Conservation (phyloP, 2,797 vertebrate species). For the Silurus aristotelis region DNA sequence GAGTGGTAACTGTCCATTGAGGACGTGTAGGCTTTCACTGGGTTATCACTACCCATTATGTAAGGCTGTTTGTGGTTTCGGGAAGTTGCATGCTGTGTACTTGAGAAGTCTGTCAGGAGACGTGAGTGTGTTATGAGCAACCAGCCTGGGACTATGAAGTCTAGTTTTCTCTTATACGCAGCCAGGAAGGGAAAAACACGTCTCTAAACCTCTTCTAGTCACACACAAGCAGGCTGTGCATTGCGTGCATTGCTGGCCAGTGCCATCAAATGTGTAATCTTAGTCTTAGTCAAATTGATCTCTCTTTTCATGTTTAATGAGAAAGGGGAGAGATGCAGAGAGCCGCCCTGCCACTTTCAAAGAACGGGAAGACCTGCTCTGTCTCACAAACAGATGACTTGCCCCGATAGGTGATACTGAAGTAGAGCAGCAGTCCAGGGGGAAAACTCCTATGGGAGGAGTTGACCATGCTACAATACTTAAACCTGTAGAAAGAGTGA, state of each 20-base stretch:
- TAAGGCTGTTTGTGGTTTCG: conserved; percentile 53
- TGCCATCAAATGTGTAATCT: conserved; percentile 77
- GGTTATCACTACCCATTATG: conserved; percentile 55
- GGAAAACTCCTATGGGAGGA: conserved; percentile 66
- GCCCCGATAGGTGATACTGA: conserved; percentile 87
- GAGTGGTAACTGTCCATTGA: conserved; percentile 47
- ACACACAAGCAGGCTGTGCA: not conserved
- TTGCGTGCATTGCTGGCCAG: conserved; percentile 49
- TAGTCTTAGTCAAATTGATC: conserved; percentile 82
- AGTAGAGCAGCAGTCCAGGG: conserved; percentile 77
- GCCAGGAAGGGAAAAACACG: conserved; percentile 28
- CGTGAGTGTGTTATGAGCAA: conserved; percentile 33
- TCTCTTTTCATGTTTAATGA: conserved; percentile 91
- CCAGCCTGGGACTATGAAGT: conserved; percentile 25
- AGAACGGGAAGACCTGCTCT: conserved; percentile 82
- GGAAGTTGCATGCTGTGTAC: conserved; percentile 38
- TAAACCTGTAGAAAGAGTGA: conserved; percentile 5
- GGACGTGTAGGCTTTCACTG: conserved; percentile 43
- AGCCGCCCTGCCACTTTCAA: conserved; percentile 80
- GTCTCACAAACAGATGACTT: conserved; percentile 87
- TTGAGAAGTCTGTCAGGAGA: conserved; percentile 35
- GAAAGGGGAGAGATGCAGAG: conserved; percentile 82
- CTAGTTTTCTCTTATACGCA: conserved; percentile 24
- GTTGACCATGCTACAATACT: conserved; percentile 44
- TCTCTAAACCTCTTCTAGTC: not conserved